Conservation (phyloP, 2,113 vertebrate genomes). For the Semnopithecus entellus region DNA sequence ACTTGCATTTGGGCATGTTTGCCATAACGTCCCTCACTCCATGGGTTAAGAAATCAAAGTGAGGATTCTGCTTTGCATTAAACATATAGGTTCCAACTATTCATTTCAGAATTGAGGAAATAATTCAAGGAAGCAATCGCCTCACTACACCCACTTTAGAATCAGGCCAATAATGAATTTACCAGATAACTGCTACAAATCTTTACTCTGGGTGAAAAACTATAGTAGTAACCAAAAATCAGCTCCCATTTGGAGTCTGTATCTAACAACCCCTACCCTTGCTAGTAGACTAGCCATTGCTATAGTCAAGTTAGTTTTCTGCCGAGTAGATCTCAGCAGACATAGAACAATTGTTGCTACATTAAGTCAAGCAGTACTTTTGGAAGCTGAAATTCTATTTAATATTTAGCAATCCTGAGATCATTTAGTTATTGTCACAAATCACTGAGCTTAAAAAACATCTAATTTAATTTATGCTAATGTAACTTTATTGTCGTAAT, state of each 20-base stretch:
- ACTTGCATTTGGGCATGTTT: not conserved
- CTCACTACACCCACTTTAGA: not conserved
- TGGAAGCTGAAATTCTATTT: not conserved
- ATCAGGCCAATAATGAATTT: not conserved
- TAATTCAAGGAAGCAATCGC: not conserved
- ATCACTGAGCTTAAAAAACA: constrained; percentile 31
- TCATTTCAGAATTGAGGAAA: not conserved
- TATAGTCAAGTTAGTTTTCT: not conserved
- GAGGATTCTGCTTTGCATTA: not conserved
- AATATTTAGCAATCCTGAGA: constrained; percentile 7
- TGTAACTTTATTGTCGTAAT: constrained; percentile 37
- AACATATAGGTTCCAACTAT: not conserved
- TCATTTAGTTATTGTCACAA: constrained; percentile 35
- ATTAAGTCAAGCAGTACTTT: not conserved
- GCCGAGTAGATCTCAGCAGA: not conserved
- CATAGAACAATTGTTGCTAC: not conserved
- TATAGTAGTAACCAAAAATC: not conserved
- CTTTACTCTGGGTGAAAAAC: not conserved
- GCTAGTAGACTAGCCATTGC: not conserved
- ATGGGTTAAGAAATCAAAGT: not conserved
- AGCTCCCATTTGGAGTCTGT: not conserved
- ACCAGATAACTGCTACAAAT: not conserved
- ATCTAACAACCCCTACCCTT: not conserved
- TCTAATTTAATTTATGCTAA: constrained; percentile 48
- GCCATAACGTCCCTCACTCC: not conserved